A percentile compares a stretch with the other conserved stretches of the same genome.
Conservation (phyloP, 2,797 vertebrate genomes). For the Rhabdomys pumilio region DNA sequence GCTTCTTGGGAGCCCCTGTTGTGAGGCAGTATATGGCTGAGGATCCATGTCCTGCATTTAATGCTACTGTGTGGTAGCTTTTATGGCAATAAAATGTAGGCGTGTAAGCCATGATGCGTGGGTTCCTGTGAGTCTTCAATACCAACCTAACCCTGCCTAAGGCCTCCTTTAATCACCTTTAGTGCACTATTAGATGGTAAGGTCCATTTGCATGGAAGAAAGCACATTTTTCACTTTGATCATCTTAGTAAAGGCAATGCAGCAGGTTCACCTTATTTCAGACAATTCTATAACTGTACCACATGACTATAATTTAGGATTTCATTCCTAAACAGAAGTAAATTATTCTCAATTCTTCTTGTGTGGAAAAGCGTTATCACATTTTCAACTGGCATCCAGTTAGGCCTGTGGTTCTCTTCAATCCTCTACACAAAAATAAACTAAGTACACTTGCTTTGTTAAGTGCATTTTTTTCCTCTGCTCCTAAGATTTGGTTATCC, state of each 20-base stretch:
- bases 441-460: conserved; percentile 63
- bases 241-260: neutral
- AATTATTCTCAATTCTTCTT: conserved; percentile 71
- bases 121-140: neutral
- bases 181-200: conserved; percentile 78
- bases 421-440: conserved; percentile 48
- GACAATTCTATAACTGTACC: conserved; percentile 23
- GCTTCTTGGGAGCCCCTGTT: neutral
- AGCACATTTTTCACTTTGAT: conserved; percentile 71
- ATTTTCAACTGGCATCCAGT: conserved; percentile 71
- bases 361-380: conserved; percentile 63
- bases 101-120: neutral
- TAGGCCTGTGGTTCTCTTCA: conserved; percentile 72
- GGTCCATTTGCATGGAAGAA: conserved; percentile 16
- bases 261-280: conserved; percentile 57
- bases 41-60: neutral
- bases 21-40: neutral
- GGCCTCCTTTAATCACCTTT: neutral
- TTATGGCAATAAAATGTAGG: neutral
- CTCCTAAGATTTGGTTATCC: conserved; percentile 59
- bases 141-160: neutral
- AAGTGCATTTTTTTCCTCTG: conserved; percentile 75
- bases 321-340: conserved; percentile 70
- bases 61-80: neutral
- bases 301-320: conserved; percentile 55